Base-by-base conservation (phyloP, 2,113 vertebrate genomes). In the Larimichthys crocea region DNA sequence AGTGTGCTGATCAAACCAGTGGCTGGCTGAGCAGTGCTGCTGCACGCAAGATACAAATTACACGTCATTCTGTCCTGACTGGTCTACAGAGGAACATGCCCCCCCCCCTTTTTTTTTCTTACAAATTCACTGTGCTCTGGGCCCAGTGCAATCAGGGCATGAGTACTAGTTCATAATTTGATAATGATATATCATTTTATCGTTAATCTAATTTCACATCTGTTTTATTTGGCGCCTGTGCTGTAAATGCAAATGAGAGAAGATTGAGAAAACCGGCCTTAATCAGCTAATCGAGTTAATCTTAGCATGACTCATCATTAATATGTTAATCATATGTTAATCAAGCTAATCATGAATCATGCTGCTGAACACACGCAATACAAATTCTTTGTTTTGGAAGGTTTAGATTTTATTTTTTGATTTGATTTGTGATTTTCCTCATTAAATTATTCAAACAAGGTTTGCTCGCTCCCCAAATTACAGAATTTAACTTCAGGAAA, bases 1-100 rank as follows among this genome's bases (percentile, higher is more conserved):
- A 83, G 94, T 93, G 94, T 95, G 94, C 90, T 63, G 88, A 88
- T 86, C 67, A 76, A 90, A 84, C 81, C 89, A 76, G 88, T 95
- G 92, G 94, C 95, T 91, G 85, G 85, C 89, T 93, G 85, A 87
- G 56, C 84, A 75, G 83, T 91, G 92, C 92, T 76, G 31, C 79
- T 93, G 84, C 83, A 90, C 85, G 80, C 87, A n/a, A 88, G 82
- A 80, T 88, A 53, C 71, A 81, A 86, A 70, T 48, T n/a, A 64
- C 83, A 93, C 81, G 62, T 55, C 91, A 86, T 92, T 82, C 22
- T 86, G 80, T 81, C 80, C 87, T 86, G 77, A 91, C 74, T 78
- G 84, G 79, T 80, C 60, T 44, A 60, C 55, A 77, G 72, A 82
- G 60, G 76, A 76, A 61, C 49, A 67, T 79, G 79, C 83, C 2